Percentiles rank a stretch among this genome's conserved stretches.
These are phyloP conservation scores for Terrapene triunguis DNA, from an alignment of 2,113 vertebrate genomes.

Conservation along the genomic window DNA sequence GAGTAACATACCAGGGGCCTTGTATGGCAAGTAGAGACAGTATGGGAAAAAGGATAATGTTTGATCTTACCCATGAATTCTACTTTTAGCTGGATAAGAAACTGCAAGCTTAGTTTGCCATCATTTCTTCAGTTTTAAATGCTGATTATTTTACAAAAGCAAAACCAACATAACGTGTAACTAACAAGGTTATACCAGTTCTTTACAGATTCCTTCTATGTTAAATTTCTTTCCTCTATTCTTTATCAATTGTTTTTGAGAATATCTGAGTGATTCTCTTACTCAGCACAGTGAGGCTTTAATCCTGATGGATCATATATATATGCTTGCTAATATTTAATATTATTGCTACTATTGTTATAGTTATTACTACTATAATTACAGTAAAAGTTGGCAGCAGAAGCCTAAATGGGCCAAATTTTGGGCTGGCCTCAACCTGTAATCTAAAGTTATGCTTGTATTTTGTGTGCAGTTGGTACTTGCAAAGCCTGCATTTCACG, in stretches of 20 bases:
- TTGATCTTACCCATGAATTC: neutral
- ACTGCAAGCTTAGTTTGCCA: neutral
- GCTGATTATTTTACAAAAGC: fast-evolving
- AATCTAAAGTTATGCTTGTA: neutral
- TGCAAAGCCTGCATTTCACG: fast-evolving
- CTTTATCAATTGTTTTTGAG: neutral
- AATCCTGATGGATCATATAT: neutral
- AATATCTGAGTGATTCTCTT: neutral
- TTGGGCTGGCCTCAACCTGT: neutral
- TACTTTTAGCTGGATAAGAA: neutral
- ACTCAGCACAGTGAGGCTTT: neutral
- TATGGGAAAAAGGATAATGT: neutral
- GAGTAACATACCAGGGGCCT: neutral
- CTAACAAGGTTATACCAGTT: neutral
- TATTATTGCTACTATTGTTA: neutral
- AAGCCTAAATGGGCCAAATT: neutral
- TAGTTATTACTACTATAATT: neutral
- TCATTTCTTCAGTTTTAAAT: fast-evolving
- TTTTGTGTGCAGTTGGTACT: fast-evolving
- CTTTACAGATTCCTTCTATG: neutral
- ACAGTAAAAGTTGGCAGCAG: neutral
- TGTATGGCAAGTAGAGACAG: neutral
- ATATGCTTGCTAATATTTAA: neutral
- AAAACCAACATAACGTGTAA: fast-evolving
- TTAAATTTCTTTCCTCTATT: neutral